Evolutionary conservation across 1,140 invertebrate species (phyloP), one percentile per base, ranked within the genome.

Genomic region (Drosophila oshimai): DNA sequence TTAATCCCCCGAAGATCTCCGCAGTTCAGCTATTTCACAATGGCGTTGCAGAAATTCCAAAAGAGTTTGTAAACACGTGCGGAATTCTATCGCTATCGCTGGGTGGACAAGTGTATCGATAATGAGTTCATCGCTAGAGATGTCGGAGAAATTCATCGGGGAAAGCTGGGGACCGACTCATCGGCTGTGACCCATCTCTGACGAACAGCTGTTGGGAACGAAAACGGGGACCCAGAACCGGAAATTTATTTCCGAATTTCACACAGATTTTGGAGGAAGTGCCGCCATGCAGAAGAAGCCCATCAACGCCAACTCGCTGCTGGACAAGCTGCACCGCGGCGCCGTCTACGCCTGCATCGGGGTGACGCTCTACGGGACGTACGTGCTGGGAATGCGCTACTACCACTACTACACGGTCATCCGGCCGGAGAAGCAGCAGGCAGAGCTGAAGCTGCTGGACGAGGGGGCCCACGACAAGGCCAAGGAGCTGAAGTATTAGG

Each of bases 311-410:
- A 92, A 65, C 71, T 45, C 76, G 6, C 57, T 92, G 44, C 37
- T 92, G 36, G 91, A 92, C 57, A 90, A 88, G 74, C 57, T 92
- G 33, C 92, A 92, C 65, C 91, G 91, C 53, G 91, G 92, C 34
- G 90, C 91, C 31, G 92, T 92, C 6, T 89, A 86, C 20, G 89
- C 90, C 22, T 92, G 92, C 75, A 84, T 92, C 22, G 92, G 87
- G 6, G 78, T 92, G 15, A 92, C 92, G 53, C 29, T 92, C 4
- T 91, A 89, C 74, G 92, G 91, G 24, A 86, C 87, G 9, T 83
- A 87, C 20, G 31, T 91, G 47, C 54, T 92, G n/a, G 91, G 89
- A 10, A 71, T 89, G 68, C 77, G 91, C 39, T 89, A 86, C 49
- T 91, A 91, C 54, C 70, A 91, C 50, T 91, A 92, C 67, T 91